Percentiles rank a stretch among this genome's conserved stretches.
Conservation (phyloP, 2,888 invertebrate genomes). For the Carcina quercana region DNA sequence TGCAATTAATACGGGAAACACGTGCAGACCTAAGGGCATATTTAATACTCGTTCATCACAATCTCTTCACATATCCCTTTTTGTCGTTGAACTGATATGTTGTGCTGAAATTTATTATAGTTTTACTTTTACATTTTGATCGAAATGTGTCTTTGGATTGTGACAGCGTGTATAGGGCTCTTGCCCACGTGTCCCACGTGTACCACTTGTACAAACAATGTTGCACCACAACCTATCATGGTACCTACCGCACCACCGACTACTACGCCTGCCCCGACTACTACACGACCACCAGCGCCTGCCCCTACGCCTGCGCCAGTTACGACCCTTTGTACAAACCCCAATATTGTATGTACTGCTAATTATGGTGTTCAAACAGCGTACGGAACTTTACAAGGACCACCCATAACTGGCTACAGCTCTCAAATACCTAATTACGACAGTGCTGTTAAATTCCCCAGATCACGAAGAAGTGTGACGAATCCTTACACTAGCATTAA, state of each 20-base stretch:
- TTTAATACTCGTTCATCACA: slow-evolving; percentile 54
- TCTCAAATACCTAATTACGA: slow-evolving; percentile 44
- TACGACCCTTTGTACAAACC: slow-evolving; percentile 44
- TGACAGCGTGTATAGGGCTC: slow-evolving; percentile 64
- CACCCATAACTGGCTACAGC: slow-evolving; percentile 45
- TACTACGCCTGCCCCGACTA: too few species aligned
- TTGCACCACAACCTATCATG: slow-evolving; percentile 54
- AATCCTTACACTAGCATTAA: slow-evolving; percentile 17
- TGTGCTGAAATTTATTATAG: too few species aligned
- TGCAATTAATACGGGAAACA: slow-evolving; percentile 65
- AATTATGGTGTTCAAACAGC: slow-evolving; percentile 53
- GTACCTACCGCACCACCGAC: slow-evolving; percentile 8
- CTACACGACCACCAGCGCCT: too few species aligned
- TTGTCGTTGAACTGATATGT: too few species aligned
- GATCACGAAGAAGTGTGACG: slow-evolving; percentile 38
- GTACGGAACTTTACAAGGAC: slow-evolving; percentile 39
- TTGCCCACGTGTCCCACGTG: slow-evolving; percentile 43
- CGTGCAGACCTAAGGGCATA: slow-evolving; percentile 52
- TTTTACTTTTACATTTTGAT: too few species aligned
- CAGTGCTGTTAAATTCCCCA: slow-evolving; percentile 54
- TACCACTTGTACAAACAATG: slow-evolving; percentile 38
- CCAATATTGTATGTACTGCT: slow-evolving; percentile 58
- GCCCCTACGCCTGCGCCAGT: slow-evolving; percentile 10
- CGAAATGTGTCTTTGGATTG: slow-evolving; percentile 64
- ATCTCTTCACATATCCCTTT: slow-evolving; percentile 25